Evolutionary conservation across 2,888 invertebrate species (phyloP).

Genomic region (Sialis fuliginosa): DNA sequence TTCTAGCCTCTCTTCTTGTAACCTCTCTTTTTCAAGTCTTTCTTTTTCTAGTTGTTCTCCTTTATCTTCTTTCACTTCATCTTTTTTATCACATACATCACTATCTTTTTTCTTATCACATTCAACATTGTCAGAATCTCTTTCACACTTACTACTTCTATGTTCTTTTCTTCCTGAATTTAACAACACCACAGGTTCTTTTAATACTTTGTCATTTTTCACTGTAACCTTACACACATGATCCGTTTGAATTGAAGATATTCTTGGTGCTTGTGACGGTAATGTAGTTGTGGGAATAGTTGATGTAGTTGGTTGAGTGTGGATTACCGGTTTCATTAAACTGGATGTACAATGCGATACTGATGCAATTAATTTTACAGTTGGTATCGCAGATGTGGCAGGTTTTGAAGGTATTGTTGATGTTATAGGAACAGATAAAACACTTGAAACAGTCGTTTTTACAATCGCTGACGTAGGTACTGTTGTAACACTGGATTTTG

Average conservation of each 20-base stretch:
- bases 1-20: constrained; percentile 16
- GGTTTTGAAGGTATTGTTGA: constrained; percentile 5
- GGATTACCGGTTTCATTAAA: no score
- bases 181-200: no score
- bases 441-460: constrained; percentile 11
- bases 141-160: no score
- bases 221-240: no score
- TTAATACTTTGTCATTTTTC: no score
- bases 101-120: constrained; percentile 16
- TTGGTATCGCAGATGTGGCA: constrained; percentile 4
- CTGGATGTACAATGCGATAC: no score
- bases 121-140: constrained; percentile 3
- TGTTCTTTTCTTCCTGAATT: no score
- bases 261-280: no score
- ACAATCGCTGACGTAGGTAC: constrained; percentile 13
- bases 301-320: no score
- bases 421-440: constrained; percentile 4
- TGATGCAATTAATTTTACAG: no score
- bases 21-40: constrained; percentile 11
- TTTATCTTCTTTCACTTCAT: constrained; percentile 16
- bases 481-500: constrained; percentile 12
- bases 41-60: constrained; percentile 19
- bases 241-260: no score
- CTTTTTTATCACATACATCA: constrained; percentile 16
- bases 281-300: no score